Evolutionary conservation across 2,888 invertebrate species (phyloP).

Genomic region (Volucella bombylans): DNA sequence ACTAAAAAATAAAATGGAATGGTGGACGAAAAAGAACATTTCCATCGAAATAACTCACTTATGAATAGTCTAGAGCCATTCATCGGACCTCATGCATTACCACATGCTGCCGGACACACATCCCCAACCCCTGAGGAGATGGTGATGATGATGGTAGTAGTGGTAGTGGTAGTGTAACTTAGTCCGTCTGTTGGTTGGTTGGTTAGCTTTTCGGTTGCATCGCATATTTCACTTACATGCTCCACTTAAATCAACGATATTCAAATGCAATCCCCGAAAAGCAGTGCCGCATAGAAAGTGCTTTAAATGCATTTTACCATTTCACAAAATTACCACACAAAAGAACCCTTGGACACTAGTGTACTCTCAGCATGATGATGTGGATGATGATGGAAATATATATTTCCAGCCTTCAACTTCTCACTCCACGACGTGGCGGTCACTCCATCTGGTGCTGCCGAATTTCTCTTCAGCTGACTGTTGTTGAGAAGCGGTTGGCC

Average conservation of each 20-base stretch:
- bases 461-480: constrained; percentile 1
- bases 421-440: not conserved
- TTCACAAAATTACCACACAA: constrained; percentile 64
- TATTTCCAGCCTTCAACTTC: not conserved
- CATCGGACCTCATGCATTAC: constrained; percentile 16
- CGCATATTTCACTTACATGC: constrained; percentile 65
- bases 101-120: constrained; percentile 9
- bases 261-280: constrained; percentile 57
- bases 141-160: not conserved
- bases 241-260: constrained; percentile 65
- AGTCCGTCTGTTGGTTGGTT: constrained; percentile 35
- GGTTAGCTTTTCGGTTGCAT: constrained; percentile 44
- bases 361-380: constrained; percentile 20
- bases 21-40: constrained; percentile 10
- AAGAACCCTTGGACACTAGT: constrained; percentile 50
- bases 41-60: constrained; percentile 58
- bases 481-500: constrained; percentile 13
- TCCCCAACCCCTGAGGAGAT: not conserved
- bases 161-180: not conserved
- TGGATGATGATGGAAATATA: constrained; percentile 50
- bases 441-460: no score
- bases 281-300: constrained; percentile 55
- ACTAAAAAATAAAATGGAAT: no score
- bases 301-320: constrained; percentile 66
- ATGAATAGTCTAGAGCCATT: constrained; percentile 43